Evolutionary conservation across 2,888 invertebrate species (phyloP).

Genomic region (Ypsolopha scabrella): DNA sequence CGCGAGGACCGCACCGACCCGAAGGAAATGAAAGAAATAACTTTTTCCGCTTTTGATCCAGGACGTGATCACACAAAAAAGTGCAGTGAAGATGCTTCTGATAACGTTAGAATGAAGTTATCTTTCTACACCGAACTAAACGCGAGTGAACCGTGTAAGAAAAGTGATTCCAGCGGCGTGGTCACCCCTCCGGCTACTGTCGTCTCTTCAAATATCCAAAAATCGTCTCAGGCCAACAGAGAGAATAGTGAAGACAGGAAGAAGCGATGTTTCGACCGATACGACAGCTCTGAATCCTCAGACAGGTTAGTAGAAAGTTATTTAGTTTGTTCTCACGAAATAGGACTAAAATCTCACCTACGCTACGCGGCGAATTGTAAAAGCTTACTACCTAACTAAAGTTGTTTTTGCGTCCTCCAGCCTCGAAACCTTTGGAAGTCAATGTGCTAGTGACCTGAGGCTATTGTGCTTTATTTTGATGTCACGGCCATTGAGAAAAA

Average conservation of each 20-base stretch:
- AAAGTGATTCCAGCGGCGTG: conserved; percentile 66
- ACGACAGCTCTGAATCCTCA: conserved; percentile 94
- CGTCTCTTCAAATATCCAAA: conserved; percentile 36
- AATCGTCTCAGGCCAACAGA: conserved; percentile 38
- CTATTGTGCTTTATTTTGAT: conserved; percentile 54
- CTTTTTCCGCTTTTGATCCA: conserved; percentile 64
- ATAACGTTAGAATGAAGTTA: conserved; percentile 52
- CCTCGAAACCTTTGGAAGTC: conserved; percentile 44
- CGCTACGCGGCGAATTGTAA: neutral
- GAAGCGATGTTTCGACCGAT: conserved; percentile 91
- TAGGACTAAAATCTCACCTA: neutral
- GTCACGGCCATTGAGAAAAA: conserved; percentile 61
- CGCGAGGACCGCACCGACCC: conserved; percentile 72
- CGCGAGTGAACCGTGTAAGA: conserved; percentile 65
- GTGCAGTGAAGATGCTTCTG: conserved; percentile 58
- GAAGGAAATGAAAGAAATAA: conserved; percentile 68
- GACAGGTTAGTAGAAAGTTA: conserved; percentile 79
- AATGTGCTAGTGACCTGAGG: conserved; percentile 67
- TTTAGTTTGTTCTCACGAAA: conserved; percentile 15
- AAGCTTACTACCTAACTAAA: neutral
- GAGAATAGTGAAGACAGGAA: conserved; percentile 74
- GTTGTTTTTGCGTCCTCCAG: conserved; percentile 9
- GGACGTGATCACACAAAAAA: conserved; percentile 66
- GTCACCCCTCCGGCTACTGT: conserved; percentile 41
- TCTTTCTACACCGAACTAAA: conserved; percentile 62